Conservation (phyloP, 92 coral and sea anemone species). For the Virgularia gustaviana region DNA sequence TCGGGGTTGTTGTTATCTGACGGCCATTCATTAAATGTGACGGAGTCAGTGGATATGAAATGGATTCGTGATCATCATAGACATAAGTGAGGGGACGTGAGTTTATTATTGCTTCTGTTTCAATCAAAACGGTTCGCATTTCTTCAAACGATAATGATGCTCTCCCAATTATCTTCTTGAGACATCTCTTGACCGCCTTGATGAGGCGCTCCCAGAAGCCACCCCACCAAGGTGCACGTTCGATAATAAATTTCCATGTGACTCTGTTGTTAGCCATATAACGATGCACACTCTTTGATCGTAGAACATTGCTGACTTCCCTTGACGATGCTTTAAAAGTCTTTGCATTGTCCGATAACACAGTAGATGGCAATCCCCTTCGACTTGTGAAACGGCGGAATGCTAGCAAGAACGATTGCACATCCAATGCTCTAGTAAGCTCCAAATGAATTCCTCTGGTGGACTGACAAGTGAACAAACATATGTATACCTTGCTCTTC, state of each 20-base stretch:
- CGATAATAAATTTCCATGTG: constrained; percentile 39
- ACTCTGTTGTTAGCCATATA: constrained; percentile 29
- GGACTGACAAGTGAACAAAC: constrained; percentile 43
- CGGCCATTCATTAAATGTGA: constrained; percentile 58
- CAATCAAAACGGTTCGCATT: constrained; percentile 34
- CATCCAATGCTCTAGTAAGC: constrained; percentile 16
- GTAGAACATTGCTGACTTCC: constrained; percentile 23
- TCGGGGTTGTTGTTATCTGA: constrained; percentile 41
- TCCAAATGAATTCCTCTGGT: constrained; percentile 46
- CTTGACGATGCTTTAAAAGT: constrained; percentile 31
- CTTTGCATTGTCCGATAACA: constrained; percentile 51
- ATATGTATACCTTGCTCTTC: constrained; percentile 32
- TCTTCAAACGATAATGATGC: constrained; percentile 24
- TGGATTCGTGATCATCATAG: constrained; percentile 40
- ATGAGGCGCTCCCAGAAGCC: constrained; percentile 32
- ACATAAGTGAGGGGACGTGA: constrained; percentile 43
- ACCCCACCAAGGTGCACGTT: constrained; percentile 40
- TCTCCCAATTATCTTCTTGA: constrained; percentile 42
- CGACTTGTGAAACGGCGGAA: constrained; percentile 18
- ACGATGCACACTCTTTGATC: constrained; percentile 16
- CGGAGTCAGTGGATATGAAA: constrained; percentile 44
- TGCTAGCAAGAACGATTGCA: constrained; percentile 22
- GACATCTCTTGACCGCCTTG: constrained; percentile 17
- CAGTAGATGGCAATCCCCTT: constrained; percentile 16
- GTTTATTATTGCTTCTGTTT: constrained; percentile 35